A percentile compares a stretch with the other conserved stretches of the same genome.
phyloP scores from a whole-genome alignment of 1,140 invertebrate genomes.

The Brachystomella parvula region DNA sequence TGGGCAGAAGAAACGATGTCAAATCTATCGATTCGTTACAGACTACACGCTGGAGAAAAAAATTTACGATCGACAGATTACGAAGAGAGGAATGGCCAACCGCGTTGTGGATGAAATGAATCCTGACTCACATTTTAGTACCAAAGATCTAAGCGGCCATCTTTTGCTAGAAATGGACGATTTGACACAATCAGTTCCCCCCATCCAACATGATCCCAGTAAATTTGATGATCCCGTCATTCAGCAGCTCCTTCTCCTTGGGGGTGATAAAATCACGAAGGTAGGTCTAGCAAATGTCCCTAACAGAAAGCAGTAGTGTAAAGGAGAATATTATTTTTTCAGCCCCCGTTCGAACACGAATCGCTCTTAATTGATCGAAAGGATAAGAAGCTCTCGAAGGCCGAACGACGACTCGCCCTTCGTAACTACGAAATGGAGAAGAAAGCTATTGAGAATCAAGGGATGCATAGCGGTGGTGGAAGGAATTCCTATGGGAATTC shows the following conservation, averaged over 20 bases:
- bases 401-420: conserved; percentile 87
- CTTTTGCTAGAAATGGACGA: conserved; percentile 28
- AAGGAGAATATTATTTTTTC: no score
- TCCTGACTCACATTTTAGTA: conserved; percentile 87
- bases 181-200: conserved; percentile 17
- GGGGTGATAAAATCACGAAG: conserved; percentile 65
- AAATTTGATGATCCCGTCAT: conserved; percentile 74
- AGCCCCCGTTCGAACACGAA: conserved; percentile 93
- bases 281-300: no score
- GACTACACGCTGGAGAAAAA: conserved; percentile 95
- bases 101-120: conserved; percentile 96
- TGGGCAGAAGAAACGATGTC: conserved; percentile 88
- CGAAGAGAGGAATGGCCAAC: conserved; percentile 95
- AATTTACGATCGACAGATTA: conserved; percentile 96
- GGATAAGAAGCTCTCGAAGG: conserved; percentile 87
- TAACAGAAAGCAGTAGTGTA: no score
- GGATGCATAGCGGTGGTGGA: conserved; percentile 42
- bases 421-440: conserved; percentile 90
- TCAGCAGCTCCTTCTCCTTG: conserved; percentile 59
- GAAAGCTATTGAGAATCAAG: conserved; percentile 62
- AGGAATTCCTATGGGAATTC: conserved; percentile 19
- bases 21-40: conserved; percentile 91
- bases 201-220: conserved; percentile 14
- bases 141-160: conserved; percentile 89
- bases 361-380: conserved; percentile 90